A percentile compares a stretch with the other conserved stretches of the same genome.
Evolutionary conservation across 2,113 vertebrate species (phyloP).

Genomic region (Galemys pyrenaicus): DNA sequence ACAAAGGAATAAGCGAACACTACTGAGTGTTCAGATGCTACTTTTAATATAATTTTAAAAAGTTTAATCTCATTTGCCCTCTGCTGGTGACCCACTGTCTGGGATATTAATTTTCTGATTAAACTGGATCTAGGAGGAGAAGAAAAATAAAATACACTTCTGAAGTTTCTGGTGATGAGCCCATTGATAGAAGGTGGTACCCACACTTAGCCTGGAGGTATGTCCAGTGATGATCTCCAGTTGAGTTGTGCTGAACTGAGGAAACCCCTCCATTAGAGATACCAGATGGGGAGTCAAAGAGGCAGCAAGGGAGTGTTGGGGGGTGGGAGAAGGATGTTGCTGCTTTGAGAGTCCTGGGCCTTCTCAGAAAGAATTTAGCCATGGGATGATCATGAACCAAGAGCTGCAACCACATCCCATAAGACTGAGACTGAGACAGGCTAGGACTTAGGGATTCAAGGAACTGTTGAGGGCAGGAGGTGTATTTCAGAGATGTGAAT

Average conservation of each 20-base stretch:
- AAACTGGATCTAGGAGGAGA: background rate
- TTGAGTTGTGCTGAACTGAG: background rate
- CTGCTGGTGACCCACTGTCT: background rate
- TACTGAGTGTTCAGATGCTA: background rate
- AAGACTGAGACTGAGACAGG: fast-evolving
- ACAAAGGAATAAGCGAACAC: background rate
- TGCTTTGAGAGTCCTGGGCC: background rate
- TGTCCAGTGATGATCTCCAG: background rate
- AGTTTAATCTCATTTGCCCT: background rate
- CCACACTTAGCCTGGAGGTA: background rate
- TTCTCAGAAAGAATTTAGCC: background rate
- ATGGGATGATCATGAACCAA: background rate
- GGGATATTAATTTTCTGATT: background rate
- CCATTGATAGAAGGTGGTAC: background rate
- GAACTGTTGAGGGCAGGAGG: background rate
- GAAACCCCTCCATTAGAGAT: background rate
- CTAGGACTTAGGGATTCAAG: background rate
- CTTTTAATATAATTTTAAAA: background rate
- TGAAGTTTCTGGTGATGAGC: background rate
- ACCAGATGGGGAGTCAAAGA: background rate
- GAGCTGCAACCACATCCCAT: too few species aligned
- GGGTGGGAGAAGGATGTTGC: background rate
- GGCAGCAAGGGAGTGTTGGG: background rate
- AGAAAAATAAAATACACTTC: background rate
- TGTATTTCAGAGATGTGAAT: background rate